Percentiles rank a stretch among this genome's conserved stretches.
phyloP scores from a whole-genome alignment of 2,113 vertebrate genomes.

The Nansenia antarctica region DNA sequence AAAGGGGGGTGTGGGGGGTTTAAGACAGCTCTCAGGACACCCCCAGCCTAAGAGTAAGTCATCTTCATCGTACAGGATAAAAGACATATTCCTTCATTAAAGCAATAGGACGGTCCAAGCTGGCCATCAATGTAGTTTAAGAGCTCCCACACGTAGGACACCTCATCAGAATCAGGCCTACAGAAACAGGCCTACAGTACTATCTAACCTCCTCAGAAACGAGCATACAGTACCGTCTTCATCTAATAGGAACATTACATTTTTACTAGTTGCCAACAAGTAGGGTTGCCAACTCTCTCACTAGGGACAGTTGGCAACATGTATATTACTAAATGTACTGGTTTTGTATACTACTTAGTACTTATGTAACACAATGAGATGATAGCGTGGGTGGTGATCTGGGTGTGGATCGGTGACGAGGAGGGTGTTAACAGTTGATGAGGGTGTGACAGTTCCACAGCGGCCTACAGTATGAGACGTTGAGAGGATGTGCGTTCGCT shows the following conservation, averaged over 20 bases:
- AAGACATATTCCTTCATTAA: conserved; percentile 42
- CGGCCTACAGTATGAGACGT: conserved; percentile 45
- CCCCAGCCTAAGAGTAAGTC: neutral
- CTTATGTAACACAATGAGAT: neutral
- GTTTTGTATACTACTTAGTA: neutral
- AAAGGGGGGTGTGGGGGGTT: conserved; percentile 6
- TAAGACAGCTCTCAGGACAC: neutral
- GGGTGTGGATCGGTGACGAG: conserved; percentile 22
- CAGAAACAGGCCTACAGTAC: no score
- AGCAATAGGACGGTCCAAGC: conserved; percentile 34
- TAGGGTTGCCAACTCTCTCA: no score
- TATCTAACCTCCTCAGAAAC: no score
- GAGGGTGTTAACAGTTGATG: conserved; percentile 45
- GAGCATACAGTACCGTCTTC: neutral
- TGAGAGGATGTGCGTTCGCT: conserved; percentile 43
- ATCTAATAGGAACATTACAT: neutral
- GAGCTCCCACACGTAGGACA: conserved; percentile 48
- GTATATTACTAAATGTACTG: neutral
- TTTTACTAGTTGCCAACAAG: neutral
- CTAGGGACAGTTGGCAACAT: neutral
- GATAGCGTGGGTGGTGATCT: conserved; percentile 30
- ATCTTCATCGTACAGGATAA: conserved; percentile 1
- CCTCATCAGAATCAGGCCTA: conserved; percentile 35
- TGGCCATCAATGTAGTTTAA: conserved; percentile 33
- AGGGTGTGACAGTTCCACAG: conserved; percentile 57